These are phyloP conservation scores for Paramacrobiotus metropolitanus DNA, from an alignment of 1,140 invertebrate species.

Conservation along the genomic window DNA sequence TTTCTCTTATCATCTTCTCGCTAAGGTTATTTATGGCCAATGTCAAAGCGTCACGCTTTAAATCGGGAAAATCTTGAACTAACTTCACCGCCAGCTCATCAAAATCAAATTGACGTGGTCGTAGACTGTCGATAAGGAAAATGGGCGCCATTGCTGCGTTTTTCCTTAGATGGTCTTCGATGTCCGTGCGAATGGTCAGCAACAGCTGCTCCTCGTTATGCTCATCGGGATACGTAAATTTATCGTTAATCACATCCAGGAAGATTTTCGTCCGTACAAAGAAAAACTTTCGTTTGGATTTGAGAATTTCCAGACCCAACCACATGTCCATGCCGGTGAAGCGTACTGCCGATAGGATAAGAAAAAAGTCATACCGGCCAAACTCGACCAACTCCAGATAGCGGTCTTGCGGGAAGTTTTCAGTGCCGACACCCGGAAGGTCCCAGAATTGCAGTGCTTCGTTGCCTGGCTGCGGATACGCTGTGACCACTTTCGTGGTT, in stretches of 20 bases:
- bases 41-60: neutral
- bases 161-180: neutral
- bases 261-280: neutral
- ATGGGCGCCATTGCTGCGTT: neutral
- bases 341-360: neutral
- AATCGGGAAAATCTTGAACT: neutral
- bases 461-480: slow-evolving; percentile 12
- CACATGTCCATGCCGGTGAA: neutral
- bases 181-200: neutral
- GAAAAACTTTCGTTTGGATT: neutral
- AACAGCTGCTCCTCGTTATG: neutral
- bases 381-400: neutral
- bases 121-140: neutral
- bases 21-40: neutral
- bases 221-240: neutral
- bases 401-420: neutral
- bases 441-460: slow-evolving; percentile 12
- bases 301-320: neutral
- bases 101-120: neutral
- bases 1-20: neutral
- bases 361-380: neutral
- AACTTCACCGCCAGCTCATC: neutral
- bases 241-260: neutral
- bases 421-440: slow-evolving; percentile 8
- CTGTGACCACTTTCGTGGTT: slow-evolving; percentile 10